A percentile compares a stretch with the other conserved stretches of the same genome.
phyloP scores from a whole-genome alignment of 2,113 vertebrate genomes.

The Percina caprodes region DNA sequence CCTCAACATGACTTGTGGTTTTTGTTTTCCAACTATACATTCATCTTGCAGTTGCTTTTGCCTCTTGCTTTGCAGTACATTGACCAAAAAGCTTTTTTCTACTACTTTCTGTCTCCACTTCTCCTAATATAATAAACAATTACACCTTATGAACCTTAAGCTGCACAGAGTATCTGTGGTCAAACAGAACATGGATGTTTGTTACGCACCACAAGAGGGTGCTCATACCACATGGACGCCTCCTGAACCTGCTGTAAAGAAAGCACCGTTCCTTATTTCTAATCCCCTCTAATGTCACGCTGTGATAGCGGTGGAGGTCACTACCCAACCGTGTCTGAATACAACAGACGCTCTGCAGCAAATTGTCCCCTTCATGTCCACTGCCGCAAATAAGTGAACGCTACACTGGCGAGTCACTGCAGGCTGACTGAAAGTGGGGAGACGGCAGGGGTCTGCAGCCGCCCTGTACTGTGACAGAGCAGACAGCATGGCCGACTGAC shows the following conservation, averaged over 20 bases:
- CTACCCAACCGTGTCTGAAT: conserved; percentile 18
- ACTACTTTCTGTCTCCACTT: background rate
- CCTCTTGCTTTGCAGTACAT: background rate
- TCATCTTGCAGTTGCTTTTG: background rate
- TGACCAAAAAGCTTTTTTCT: background rate
- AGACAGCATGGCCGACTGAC: conserved; percentile 81
- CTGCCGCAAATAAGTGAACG: conserved; percentile 3
- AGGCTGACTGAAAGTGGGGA: conserved; percentile 18
- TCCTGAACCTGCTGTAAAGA: conserved; percentile 39
- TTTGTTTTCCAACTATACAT: background rate
- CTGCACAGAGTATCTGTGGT: background rate
- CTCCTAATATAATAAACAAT: background rate
- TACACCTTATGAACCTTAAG: background rate
- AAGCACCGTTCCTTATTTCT: conserved; percentile 20
- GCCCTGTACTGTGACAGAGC: conserved; percentile 41
- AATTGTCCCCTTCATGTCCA: background rate
- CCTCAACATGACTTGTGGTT: background rate
- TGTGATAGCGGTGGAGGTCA: conserved; percentile 58
- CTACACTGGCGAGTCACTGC: conserved; percentile 28
- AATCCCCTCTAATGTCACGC: conserved; percentile 49
- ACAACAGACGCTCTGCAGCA: conserved; percentile 12
- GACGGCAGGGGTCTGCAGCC: conserved; percentile 49
- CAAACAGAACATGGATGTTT: background rate
- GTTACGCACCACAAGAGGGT: conserved; percentile 71
- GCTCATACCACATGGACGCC: conserved; percentile 32